Evolutionary conservation across 2,113 vertebrate genomes (phyloP), one percentile per base, ranked within the genome.

Genomic region (Coturnix japonica): DNA sequence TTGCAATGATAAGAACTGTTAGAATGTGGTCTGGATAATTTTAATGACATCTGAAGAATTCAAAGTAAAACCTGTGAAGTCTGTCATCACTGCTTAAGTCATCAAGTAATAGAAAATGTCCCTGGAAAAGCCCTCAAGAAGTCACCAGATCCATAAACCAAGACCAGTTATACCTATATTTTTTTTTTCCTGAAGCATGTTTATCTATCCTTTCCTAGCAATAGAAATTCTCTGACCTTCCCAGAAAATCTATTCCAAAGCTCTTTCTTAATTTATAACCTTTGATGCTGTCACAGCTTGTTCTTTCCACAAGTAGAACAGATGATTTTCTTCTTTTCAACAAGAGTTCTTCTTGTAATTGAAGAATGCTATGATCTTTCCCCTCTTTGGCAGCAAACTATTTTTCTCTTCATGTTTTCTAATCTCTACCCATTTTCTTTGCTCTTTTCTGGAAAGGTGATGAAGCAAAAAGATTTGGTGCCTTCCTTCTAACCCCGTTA

Each of bases 281-380:
- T 85, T 94, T 93, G 86, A 71, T 93, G 73, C 69, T 95, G 86
- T 93, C 92, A 90, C 46, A 91, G 63, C 85, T 83, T 91, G 79
- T 88, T 93, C 83, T 88, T 91, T 95, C 80, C 77, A 63, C 54
- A 93, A 83, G 56, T 26, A 93, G 94, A 93, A 90, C 76, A 88
- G 86, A 83, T 74, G 16, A 81, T 94, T 93, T 90, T 94, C 69
- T 86, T 96, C 88, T 70, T 91, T 77, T 81, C 83, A 86, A 86
- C 92, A 94, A 90, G 80, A 88, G 61, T 65, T 94, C 85, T 90
- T 90, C 69, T 33, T 22, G 60, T 80, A 94, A 80, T 49, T 93
- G 92, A 95, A 85, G 56, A 56, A 91, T 82, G 54, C 54, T 82
- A 53, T 76, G 67, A 70, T 94, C 80, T 95, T 91, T 90, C 80